Evolutionary conservation across 2,888 invertebrate genomes (phyloP).

Genomic region (Carcina quercana): DNA sequence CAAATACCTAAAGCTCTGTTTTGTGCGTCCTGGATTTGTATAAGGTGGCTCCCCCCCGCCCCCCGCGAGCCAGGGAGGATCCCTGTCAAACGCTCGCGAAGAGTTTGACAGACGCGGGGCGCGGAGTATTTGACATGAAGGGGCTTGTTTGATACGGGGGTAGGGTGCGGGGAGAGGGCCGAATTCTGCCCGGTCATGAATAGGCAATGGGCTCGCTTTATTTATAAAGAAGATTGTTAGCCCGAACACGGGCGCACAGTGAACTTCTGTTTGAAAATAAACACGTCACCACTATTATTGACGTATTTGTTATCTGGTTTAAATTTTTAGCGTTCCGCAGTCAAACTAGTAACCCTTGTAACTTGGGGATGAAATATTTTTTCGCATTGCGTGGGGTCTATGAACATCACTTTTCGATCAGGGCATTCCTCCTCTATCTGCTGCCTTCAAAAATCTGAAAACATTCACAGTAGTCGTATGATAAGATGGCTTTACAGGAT

Average conservation of each 20-base stretch:
- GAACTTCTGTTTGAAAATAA: conserved; percentile 58
- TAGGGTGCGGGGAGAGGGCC: conserved; percentile 45
- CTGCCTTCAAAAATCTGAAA: no score
- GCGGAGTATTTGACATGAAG: conserved; percentile 75
- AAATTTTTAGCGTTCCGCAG: no score
- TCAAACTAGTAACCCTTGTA: no score
- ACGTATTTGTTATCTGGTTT: conserved; percentile 2
- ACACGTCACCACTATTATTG: conserved; percentile 41
- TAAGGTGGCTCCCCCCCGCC: conserved; percentile 64
- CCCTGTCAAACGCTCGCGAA: conserved; percentile 74
- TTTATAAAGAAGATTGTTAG: conserved; percentile 73
- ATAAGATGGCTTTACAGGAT: no score
- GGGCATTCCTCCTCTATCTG: no score
- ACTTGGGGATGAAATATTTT: no score
- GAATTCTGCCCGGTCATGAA: conserved; percentile 73
- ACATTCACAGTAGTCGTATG: no score
- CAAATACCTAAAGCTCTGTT: conserved; percentile 19
- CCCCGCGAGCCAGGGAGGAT: conserved; percentile 68
- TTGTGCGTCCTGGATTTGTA: conserved; percentile 13
- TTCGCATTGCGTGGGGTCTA: no score
- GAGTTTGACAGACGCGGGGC: conserved; percentile 75
- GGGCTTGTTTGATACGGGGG: conserved; percentile 74
- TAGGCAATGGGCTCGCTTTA: conserved; percentile 73
- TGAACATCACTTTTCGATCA: no score
- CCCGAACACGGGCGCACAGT: conserved; percentile 55